Percentiles rank a stretch among this genome's conserved stretches.
These are phyloP conservation scores for Onychostoma macrolepis DNA, from an alignment of 2,113 vertebrate genomes.

Conservation along the genomic window DNA sequence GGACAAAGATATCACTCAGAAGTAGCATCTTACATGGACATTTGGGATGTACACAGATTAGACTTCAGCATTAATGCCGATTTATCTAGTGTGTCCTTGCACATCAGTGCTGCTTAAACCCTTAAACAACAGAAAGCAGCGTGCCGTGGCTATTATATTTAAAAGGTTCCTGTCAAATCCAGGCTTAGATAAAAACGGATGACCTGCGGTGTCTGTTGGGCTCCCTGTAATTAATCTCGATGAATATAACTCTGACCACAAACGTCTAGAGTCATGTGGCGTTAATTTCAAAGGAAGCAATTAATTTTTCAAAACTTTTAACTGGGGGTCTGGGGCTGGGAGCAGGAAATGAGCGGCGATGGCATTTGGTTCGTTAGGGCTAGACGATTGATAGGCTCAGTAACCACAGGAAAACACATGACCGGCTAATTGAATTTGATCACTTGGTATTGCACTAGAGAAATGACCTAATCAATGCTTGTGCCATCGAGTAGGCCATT, in stretches of 20 bases:
- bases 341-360: conserved; percentile 63
- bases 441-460: conserved; percentile 69
- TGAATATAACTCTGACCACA: conserved; percentile 51
- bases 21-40: not conserved
- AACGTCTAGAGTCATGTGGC: conserved; percentile 45
- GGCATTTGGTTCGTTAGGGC: conserved; percentile 70
- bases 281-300: conserved; percentile 51
- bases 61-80: not conserved
- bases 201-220: conserved; percentile 39
- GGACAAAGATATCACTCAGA: conserved; percentile 5
- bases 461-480: conserved; percentile 66
- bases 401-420: conserved; percentile 70
- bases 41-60: conserved; percentile 8
- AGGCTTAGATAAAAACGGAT: conserved; percentile 43
- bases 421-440: conserved; percentile 74
- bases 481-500: conserved; percentile 49
- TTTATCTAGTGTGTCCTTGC: not conserved
- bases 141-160: conserved; percentile 8
- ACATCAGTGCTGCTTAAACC: not conserved
- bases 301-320: conserved; percentile 57
- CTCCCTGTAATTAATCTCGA: conserved; percentile 56
- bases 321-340: conserved; percentile 54
- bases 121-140: conserved; percentile 1
- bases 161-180: conserved; percentile 26
- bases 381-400: conserved; percentile 66